These are phyloP conservation scores for Diplosoma virens DNA, from an alignment of 23 tunicate species.

Conservation along the genomic window DNA sequence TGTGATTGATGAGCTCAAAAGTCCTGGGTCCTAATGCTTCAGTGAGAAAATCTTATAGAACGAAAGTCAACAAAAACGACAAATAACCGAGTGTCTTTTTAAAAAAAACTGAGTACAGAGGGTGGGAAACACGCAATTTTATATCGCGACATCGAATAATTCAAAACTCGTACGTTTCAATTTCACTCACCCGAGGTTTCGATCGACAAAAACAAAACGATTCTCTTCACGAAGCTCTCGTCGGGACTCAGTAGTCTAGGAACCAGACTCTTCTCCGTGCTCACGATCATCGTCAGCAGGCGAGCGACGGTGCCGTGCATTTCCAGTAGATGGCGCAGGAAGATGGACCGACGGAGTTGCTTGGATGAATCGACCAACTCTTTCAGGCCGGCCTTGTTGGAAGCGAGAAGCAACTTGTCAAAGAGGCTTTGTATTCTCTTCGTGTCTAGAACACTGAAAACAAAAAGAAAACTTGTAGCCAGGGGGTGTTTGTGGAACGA, in stretches of 20 bases:
- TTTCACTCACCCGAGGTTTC: conserved; percentile 26
- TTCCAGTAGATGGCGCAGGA: conserved; percentile 21
- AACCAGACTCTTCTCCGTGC: conserved; percentile 13
- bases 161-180: too few species aligned
- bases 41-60: too few species aligned
- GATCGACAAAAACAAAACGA: background rate
- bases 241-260: background rate
- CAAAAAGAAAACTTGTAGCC: too few species aligned
- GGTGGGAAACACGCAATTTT: too few species aligned
- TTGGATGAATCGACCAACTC: conserved; percentile 1
- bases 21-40: too few species aligned
- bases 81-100: too few species aligned
- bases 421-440: conserved; percentile 28
- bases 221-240: conserved; percentile 10
- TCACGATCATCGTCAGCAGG: background rate
- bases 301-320: conserved; percentile 10
- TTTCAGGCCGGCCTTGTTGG: background rate
- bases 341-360: background rate
- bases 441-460: conserved; percentile 34
- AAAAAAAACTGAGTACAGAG: too few species aligned
- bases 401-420: conserved; percentile 18
- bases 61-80: too few species aligned
- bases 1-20: too few species aligned
- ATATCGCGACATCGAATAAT: too few species aligned
- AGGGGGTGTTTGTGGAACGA: too few species aligned